Evolutionary conservation across 2,888 invertebrate genomes (phyloP), one percentile per base, ranked within the genome.

Genomic region (Oegoconia quadripuncta): DNA sequence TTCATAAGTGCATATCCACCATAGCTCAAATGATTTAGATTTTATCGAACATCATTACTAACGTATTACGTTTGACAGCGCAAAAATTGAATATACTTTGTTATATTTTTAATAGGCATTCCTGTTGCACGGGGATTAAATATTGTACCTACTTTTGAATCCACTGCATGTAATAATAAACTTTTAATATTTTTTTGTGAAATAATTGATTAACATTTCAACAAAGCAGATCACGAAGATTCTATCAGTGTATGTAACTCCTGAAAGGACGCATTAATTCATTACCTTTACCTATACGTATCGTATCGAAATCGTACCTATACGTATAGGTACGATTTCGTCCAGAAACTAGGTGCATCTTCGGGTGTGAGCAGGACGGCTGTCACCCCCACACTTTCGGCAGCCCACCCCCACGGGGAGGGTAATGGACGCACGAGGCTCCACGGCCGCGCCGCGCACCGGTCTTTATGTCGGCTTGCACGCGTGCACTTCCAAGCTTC

Each of bases 381-480:
- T 31, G 44, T 33, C 69, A 50, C 72, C 74, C 58, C 72, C 55
- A 57, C 52, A 74, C 73, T 76, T 77, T 74, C 67, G 75, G 77
- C 72, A 65, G 67, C 69, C 62, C 50, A 67, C 70, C 54, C 53
- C 57, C 62, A 58, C 27, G 46, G 42, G 51, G 72, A 72, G 74
- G 75, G 82, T 81, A 81, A 84, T 83, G 86, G 86, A 86, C 86
- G 86, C 86, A 84, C 69, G 77, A 77, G 76, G 77, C 79, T 77
- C 74, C 71, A 73, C 77, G 72, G 74, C 70, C 73, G 70, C 75
- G 74, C 73, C 65, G 68, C 74, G 72, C 73, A 70, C 67, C 76
- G 73, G 77, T 81, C 80, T 82, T 80, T 82, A 81, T 76, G 77
- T 73, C 62, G 65, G 75, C 76, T 70, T 73, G 76, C 74, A 81